Evolutionary conservation across 2,888 invertebrate genomes (phyloP), one percentile per base, ranked within the genome.

Genomic region (Drosophila histrio): DNA sequence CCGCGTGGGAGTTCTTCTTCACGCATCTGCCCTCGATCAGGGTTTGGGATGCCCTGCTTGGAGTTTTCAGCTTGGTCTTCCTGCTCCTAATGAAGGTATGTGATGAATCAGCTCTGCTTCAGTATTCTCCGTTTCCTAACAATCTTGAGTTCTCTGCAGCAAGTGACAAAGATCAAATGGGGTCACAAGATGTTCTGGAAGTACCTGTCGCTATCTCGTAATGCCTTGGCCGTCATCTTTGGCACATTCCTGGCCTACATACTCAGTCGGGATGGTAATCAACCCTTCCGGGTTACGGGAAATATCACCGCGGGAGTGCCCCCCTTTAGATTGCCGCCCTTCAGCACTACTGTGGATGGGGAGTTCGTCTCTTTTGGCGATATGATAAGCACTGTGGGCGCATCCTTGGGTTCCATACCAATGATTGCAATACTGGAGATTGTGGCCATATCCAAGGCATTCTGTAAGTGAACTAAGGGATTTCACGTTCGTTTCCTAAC

Each of bases 361-460:
- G 93, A 94, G 0, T 92, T 94, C 44, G 79, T 89, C 2, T 86
- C 91, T 46, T 96, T 96, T 77, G 81, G 89, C 0, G 94, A 94
- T 3, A 95, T 96, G 94, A 82, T 95, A 8, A 89, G 92, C 38
- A 93, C 93, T 50, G 93, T 94, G 59, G 95, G 95, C 0, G 92
- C 93, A 0, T 94, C 94, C 6, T 91, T 95, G 0, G 91, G 94
- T 4, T 95, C 95, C 13, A 93, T 96, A 89, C 96, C 96, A 0
- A 90, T 96, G 21, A 94, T 96, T 11, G 94, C 96, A 0, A 94
- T 96, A 74, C 90, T 96, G 65, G 96, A 96, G 91, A 94, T 94
- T 80, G 94, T 96, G 38, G 96, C 96, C 0, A 95, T 96, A 39
- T 95, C 95, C 0, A 96, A 96, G 89, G 95, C 96, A 0, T 96